Percentiles rank a stretch among this genome's conserved stretches.
Evolutionary conservation across 2,113 vertebrate species (phyloP).

Genomic region (Campylorhamphus procurvoides): DNA sequence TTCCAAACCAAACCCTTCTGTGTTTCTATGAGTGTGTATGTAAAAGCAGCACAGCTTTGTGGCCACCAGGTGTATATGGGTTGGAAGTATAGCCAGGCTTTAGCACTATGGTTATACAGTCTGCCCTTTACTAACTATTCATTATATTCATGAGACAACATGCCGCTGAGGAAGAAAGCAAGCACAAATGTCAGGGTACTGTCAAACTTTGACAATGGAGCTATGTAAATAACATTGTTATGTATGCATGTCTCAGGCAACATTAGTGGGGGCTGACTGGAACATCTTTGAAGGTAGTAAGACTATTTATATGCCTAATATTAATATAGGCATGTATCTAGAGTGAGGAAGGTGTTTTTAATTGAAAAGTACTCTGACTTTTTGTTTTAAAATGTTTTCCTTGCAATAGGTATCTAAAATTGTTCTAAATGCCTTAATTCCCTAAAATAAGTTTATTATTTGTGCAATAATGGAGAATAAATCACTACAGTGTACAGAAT

Average conservation of each 20-base stretch:
- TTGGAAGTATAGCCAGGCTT: neutral
- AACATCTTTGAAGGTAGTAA: neutral
- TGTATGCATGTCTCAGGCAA: neutral
- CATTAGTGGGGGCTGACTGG: fast-evolving
- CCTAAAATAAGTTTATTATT: neutral
- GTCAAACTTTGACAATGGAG: neutral
- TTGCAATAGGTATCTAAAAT: neutral
- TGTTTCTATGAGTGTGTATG: neutral
- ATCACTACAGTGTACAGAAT: neutral
- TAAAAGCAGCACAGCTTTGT: neutral
- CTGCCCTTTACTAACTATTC: neutral
- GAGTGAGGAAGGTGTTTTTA: neutral
- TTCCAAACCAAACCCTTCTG: neutral
- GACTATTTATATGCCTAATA: neutral
- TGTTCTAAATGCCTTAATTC: neutral
- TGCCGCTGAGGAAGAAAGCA: neutral
- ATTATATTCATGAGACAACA: neutral
- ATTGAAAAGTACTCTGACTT: neutral
- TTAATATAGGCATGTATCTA: neutral
- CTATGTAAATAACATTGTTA: neutral
- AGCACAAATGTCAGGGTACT: neutral
- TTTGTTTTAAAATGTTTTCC: neutral
- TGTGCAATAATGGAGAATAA: neutral
- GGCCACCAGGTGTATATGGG: neutral
- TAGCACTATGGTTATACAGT: neutral